These are phyloP conservation scores for Epinotia demarniana DNA, from an alignment of 2,888 invertebrate species.

Conservation along the genomic window DNA sequence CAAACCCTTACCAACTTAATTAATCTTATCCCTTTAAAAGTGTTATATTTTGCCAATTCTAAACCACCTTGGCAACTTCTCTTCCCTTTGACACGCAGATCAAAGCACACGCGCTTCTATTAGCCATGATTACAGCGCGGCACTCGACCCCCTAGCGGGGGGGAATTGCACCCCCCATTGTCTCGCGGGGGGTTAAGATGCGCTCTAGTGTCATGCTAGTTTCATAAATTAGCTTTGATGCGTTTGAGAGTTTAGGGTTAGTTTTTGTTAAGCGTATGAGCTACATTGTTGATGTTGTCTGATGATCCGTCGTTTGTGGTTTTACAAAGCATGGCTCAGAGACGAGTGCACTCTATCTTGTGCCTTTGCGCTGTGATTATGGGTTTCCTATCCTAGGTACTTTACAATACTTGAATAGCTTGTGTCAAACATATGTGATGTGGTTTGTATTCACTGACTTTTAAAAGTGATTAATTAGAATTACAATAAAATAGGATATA, in stretches of 20 bases:
- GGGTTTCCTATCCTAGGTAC: not conserved
- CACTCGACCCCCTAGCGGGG: constrained; percentile 58
- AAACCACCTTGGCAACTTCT: constrained; percentile 51
- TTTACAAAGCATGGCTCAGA: constrained; percentile 15
- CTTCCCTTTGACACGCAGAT: constrained; percentile 79
- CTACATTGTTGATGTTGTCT: constrained; percentile 33
- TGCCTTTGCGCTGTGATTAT: constrained; percentile 13
- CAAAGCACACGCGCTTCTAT: constrained; percentile 83
- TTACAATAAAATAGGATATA: too few relatives aligned
- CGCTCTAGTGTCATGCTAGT: constrained; percentile 74
- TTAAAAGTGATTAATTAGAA: too few relatives aligned
- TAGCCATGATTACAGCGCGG: constrained; percentile 81
- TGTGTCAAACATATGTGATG: not conserved
- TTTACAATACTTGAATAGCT: not conserved
- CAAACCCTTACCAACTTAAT: not conserved
- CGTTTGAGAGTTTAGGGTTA: constrained; percentile 40
- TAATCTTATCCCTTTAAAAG: constrained; percentile 10
- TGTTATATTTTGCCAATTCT: constrained; percentile 54
- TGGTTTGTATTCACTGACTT: too few relatives aligned
- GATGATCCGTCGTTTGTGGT: constrained; percentile 23
- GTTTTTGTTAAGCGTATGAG: constrained; percentile 26
- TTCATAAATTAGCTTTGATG: constrained; percentile 76
- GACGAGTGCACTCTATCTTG: constrained; percentile 13
- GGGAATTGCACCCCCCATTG: constrained; percentile 59
- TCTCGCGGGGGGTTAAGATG: constrained; percentile 71